Evolutionary conservation across 1,140 invertebrate genomes (phyloP).

Genomic region (Centruroides sculpturatus): DNA sequence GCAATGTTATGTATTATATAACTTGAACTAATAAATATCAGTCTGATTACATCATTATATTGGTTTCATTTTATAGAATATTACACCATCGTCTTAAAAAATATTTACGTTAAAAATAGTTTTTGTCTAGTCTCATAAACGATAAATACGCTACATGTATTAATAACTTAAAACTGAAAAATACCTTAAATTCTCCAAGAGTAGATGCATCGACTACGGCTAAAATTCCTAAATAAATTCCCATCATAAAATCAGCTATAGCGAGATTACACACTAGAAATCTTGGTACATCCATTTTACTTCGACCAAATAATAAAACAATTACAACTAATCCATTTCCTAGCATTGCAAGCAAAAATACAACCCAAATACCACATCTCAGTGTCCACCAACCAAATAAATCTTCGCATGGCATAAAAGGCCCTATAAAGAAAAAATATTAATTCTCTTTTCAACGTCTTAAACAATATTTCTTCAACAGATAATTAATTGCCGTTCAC

Average conservation of each 20-base stretch:
- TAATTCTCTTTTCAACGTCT: not conserved
- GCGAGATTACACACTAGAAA: constrained; percentile 93
- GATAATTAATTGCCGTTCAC: constrained; percentile 26
- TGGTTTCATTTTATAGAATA: too few relatives aligned
- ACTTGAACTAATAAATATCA: too few relatives aligned
- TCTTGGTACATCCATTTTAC: constrained; percentile 87
- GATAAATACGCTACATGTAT: too few relatives aligned
- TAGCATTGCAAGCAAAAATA: constrained; percentile 84
- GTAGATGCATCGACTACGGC: constrained; percentile 93
- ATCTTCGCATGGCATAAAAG: constrained; percentile 89
- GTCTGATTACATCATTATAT: too few relatives aligned
- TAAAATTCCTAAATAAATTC: constrained; percentile 82
- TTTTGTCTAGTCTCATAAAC: too few relatives aligned
- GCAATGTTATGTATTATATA: too few relatives aligned
- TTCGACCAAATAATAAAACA: constrained; percentile 76
- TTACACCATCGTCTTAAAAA: too few relatives aligned
- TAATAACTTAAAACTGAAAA: too few relatives aligned
- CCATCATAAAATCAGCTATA: constrained; percentile 92
- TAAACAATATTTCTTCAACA: not conserved
- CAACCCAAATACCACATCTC: constrained; percentile 89
- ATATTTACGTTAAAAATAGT: too few relatives aligned
- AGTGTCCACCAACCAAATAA: constrained; percentile 96
- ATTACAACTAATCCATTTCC: constrained; percentile 96
- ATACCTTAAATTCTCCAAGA: constrained; percentile 67
- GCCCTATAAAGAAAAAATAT: constrained; percentile 40